Evolutionary conservation across 2,888 invertebrate genomes (phyloP), one percentile per base, ranked within the genome.

Genomic region (Cyclophora punctaria): DNA sequence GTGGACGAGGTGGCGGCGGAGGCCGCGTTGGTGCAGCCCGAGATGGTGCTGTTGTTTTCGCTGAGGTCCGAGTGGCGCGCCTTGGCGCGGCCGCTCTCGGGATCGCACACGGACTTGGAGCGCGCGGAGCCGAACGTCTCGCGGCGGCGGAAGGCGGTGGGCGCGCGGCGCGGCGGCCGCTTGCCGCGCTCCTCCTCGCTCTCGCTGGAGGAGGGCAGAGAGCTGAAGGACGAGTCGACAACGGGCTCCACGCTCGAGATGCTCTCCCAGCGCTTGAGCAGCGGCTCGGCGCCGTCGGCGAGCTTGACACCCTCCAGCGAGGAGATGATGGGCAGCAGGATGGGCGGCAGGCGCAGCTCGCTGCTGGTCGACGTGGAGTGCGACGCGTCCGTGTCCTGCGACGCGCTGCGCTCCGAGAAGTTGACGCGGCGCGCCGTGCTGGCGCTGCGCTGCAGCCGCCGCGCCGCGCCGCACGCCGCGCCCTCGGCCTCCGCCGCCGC

Each of bases 161-260:
- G 84, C 51, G 74, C 69, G 5, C 89, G 75, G 49, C 82, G 72
- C n/a, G 82, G 56, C 44, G 74, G 75, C 58, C 72, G 75, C 65
- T 85, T 84, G 49, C 74, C 79, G 4, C 69, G 67, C 57, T 87
- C 83, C 56, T 85, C 83, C 65, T 90, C 83, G 65, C 83, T 89
- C 20, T 89, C 89, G 56, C 88, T 89, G 35, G 88, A 86, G 35
- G 86, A 83, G 48, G 90, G 90, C 46, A 90, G 78, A 43, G 91
- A 92, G 62, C 91, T 91, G 49, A 91, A 89, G 41, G 92, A 92
- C 44, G 91, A 93, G 78, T 94, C 93, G 35, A 93, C 86, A 58
- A 93, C 90, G 7, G 93, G 93, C 48, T 93, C 93, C 33, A 93
- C 88, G 66, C 94, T 94, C 0, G 93, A 93, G 43, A 92, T 89